Conservation (phyloP, 2,113 vertebrate genomes). For the Piprites chloris region DNA sequence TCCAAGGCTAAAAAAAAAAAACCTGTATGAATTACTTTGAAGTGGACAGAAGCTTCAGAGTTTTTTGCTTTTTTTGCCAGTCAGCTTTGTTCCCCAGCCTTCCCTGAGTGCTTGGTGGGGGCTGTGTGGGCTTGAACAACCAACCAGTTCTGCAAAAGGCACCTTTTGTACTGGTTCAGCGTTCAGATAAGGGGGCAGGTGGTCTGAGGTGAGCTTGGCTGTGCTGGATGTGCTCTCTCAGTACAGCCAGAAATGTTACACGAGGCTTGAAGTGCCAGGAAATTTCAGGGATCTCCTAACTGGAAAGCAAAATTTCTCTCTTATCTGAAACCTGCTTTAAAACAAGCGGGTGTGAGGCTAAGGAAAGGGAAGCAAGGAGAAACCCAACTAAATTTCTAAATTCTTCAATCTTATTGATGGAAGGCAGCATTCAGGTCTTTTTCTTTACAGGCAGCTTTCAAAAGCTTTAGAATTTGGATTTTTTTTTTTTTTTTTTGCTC, state of each 20-base stretch:
- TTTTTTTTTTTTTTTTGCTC: background rate
- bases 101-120: background rate
- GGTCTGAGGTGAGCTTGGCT: background rate
- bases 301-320: background rate
- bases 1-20: background rate
- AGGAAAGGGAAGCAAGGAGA: background rate
- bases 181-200: rapidly evolving
- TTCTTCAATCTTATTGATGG: background rate
- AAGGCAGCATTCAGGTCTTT: background rate
- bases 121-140: background rate
- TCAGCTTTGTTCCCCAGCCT: background rate
- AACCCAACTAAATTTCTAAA: background rate
- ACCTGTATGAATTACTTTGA: background rate
- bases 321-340: background rate
- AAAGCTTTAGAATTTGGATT: background rate
- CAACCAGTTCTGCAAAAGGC: background rate
- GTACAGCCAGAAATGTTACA: background rate
- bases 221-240: background rate
- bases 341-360: background rate
- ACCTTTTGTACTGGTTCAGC: background rate
- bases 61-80: background rate
- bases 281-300: background rate
- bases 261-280: background rate
- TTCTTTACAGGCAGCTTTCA: background rate
- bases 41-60: background rate